phyloP scores from a whole-genome alignment of 64 coral and sea anemone species.

The Montipora sp. region DNA sequence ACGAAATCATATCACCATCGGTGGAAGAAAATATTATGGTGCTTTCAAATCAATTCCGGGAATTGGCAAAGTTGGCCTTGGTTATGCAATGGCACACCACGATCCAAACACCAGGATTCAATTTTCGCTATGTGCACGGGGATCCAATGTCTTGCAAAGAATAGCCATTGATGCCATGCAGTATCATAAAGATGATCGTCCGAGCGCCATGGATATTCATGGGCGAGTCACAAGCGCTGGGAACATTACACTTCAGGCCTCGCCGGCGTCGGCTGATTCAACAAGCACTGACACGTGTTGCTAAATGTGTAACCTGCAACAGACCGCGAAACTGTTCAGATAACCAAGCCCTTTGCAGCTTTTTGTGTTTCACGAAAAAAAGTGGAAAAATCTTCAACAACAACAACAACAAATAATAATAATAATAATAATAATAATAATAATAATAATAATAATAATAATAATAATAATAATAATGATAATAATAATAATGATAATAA shows the following conservation, averaged over 20 bases:
- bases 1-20: slow-evolving; percentile 22
- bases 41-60: slow-evolving; percentile 3
- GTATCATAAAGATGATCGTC: slow-evolving; percentile 34
- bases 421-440: too few species aligned
- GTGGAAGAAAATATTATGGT: slow-evolving; percentile 62
- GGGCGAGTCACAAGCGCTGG: background rate
- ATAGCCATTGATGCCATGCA: slow-evolving; percentile 47
- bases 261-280: too few species aligned
- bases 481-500: too few species aligned
- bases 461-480: too few species aligned
- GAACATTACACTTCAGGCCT: background rate
- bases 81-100: slow-evolving; percentile 42
- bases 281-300: too few species aligned
- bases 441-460: too few species aligned
- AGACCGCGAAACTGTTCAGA: too few species aligned
- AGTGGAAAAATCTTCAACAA: too few species aligned
- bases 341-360: too few species aligned
- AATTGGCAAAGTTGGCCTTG: slow-evolving; percentile 65
- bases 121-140: slow-evolving; percentile 38
- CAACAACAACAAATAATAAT: too few species aligned
- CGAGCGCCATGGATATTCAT: background rate
- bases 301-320: too few species aligned
- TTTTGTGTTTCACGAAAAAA: too few species aligned
- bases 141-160: slow-evolving; percentile 50
- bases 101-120: background rate